Percentiles rank a stretch among this genome's conserved stretches.
These are phyloP conservation scores for Aviceda subcristata DNA, from an alignment of 2,113 vertebrate species.

Conservation along the genomic window DNA sequence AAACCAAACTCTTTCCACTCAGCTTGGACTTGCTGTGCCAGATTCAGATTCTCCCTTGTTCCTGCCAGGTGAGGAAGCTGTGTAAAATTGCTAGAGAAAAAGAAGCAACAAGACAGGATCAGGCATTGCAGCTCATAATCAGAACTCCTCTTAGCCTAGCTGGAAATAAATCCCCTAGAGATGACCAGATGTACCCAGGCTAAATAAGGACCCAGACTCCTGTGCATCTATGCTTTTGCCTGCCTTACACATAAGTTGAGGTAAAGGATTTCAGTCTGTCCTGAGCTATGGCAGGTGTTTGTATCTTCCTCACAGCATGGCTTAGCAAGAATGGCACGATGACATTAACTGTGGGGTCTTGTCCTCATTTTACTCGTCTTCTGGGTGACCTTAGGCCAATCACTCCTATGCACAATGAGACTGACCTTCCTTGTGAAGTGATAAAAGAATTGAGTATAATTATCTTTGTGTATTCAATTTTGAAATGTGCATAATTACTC, in stretches of 20 bases:
- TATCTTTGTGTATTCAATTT: neutral
- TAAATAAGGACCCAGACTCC: neutral
- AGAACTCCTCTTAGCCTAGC: neutral
- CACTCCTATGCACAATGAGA: neutral
- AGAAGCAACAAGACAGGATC: neutral
- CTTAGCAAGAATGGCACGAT: neutral
- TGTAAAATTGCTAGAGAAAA: constrained; percentile 87
- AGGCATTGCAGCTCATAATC: neutral
- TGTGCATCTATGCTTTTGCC: neutral
- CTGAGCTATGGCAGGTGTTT: neutral
- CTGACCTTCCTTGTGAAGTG: neutral
- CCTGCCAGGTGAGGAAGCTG: constrained; percentile 90
- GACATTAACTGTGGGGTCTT: neutral
- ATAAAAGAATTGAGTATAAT: neutral
- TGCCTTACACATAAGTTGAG: neutral
- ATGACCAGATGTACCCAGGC: neutral
- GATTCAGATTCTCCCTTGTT: constrained; percentile 83
- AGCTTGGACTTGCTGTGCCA: constrained; percentile 84
- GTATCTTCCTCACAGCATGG: neutral
- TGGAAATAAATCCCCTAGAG: neutral
- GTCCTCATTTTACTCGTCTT: neutral
- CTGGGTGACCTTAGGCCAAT: neutral
- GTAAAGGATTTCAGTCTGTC: neutral
- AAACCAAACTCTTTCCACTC: constrained; percentile 90
- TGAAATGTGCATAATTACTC: neutral